Evolutionary conservation across 1,140 invertebrate genomes (phyloP).

Genomic region (Papilio helenus): DNA sequence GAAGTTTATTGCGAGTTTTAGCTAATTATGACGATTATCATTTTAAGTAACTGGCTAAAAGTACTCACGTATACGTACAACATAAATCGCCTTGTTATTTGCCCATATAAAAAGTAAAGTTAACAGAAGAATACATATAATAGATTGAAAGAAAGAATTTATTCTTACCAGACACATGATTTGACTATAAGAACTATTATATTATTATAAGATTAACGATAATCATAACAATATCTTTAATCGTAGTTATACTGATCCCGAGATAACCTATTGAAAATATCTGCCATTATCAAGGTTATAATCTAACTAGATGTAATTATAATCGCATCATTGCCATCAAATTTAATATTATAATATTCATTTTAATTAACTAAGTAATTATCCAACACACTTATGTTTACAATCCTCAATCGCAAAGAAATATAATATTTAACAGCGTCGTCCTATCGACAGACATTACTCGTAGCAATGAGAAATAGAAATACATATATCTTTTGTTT

Average conservation of each 20-base stretch:
- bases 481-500: neutral
- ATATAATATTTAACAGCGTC: neutral
- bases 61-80: too few species aligned
- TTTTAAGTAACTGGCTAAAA: too few species aligned
- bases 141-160: too few species aligned
- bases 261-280: neutral
- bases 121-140: neutral
- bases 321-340: slow-evolving; percentile 7
- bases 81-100: too few species aligned
- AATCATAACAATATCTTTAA: neutral
- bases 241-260: neutral
- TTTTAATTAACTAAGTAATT: slow-evolving; percentile 5
- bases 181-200: too few species aligned
- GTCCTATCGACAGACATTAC: neutral
- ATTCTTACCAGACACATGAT: too few species aligned
- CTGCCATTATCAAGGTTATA: neutral
- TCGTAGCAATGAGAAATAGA: neutral
- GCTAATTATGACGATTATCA: too few species aligned
- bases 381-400: neutral
- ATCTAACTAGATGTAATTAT: neutral
- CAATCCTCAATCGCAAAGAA: neutral
- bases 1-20: too few species aligned
- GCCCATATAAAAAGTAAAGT: too few species aligned
- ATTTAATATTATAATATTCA: neutral
- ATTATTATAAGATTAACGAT: neutral